Base-by-base conservation (phyloP, 2,888 invertebrate species). In the Phrixothrix hirtus region DNA sequence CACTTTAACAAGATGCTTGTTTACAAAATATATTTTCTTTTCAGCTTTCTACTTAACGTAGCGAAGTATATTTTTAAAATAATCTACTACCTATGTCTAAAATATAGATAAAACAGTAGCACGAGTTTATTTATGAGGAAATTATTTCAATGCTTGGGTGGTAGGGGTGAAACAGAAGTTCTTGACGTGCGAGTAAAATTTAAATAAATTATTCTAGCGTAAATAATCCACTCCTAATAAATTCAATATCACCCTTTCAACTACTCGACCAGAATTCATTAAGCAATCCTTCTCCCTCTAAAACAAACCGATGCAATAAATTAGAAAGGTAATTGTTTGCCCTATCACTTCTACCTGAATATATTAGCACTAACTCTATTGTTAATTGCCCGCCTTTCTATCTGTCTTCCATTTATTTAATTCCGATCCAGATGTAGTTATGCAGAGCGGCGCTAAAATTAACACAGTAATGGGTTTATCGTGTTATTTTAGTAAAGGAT, bases 311-410 rank as follows among this genome's bases (percentile, higher is more conserved):
- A 63, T 54, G 61, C 62, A 53, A 65, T 64, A 67, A 67, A 68
- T 67, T 64, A 62, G 59, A 61, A 50, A 61, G 59, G 61, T 65
- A 66, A 67, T 65, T 68, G 66, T 68, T 68, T 66, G 67, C 63
- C 61, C 59, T 65, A 63, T 64, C 68, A 67, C 65, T 66, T 60
- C 60, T 61, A 59, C 61, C 61, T 60, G 68, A 67, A 68, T 68
- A 67, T 66, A 67, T 68, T 65, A 66, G 59, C 60, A 55, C 60
- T 61, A 63, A 57, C 57, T 61, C 57, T 52, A 57, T 58, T 55
- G 60, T 63, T 64, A 65, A 64, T 64, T 64, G 62, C 54, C 54
- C 56, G 41, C 55, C 59, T 57, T 57, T 57, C 54, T 55, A 54
- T 61, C 58, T 49, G 48, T 52, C 55, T 51, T 56, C 57, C 58